Evolutionary conservation across 2,113 vertebrate genomes (phyloP), one percentile per base, ranked within the genome.

Genomic region (Prunella fulvescens): DNA sequence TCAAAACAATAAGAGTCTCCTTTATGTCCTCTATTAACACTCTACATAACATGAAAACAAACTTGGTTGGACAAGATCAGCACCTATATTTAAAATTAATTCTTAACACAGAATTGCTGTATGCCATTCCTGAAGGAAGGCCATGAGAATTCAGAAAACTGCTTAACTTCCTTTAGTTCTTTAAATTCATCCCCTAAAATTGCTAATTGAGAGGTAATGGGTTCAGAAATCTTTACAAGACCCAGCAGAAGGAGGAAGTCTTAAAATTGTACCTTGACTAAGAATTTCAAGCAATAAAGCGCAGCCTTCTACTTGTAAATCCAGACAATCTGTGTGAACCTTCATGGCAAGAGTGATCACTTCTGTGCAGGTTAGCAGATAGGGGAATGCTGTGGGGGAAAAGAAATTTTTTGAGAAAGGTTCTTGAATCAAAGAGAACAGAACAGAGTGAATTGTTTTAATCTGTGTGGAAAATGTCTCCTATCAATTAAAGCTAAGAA

Each of bases 221-320:
- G 33, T 31, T 45, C 77, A 80, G 26, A 3, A 48, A 48, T 35
- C 45, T 67, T 44, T 16, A 37, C 29, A 64, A 16, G 37, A 66
- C 26, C n/a, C 70, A 87, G 65, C 8, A 4, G 39, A 42, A 57
- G 14, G 14, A 57, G 19, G 14, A 82, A 86, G 11, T 25, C 44
- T 83, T 7, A 1, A 24, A 64, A 83, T 14, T 53, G 24, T 90
- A 97, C 96, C 96, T 96, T 88, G 83, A 71, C 88, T 93, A n/a
- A 98, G 39, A 77, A 97, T 40, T 33, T 87, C 83, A 40, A 98
- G 95, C 81, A 98, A 86, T 69, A 98, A 95, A 35, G 67, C 86
- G 69, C 94, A 97, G 44, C 95, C 97, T 1, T 79, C 86, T 35
- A 95, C 69, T 90, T 98, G 97, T 12, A 98, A 9, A 19, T 95